These are phyloP conservation scores for Xestoiulus laeticollis DNA, from an alignment of 2,888 invertebrate species.

Conservation along the genomic window DNA sequence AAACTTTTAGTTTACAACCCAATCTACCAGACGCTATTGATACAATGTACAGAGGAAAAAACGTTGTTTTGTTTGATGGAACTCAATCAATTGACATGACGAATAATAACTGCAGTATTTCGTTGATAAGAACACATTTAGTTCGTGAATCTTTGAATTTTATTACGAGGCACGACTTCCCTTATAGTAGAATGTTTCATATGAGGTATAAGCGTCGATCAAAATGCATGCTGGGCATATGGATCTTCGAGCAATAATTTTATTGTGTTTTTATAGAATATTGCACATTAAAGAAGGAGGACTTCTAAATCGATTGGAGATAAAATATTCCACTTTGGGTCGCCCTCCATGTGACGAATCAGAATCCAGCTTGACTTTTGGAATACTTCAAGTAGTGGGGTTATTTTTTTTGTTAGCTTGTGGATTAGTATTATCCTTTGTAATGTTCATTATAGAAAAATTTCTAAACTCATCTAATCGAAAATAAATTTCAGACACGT, in stretches of 20 bases:
- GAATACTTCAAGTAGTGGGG: conserved; percentile 17
- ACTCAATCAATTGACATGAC: neutral
- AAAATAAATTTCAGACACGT: neutral
- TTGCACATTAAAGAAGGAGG: neutral
- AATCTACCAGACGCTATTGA: neutral
- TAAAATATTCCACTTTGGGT: neutral
- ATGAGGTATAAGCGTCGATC: neutral
- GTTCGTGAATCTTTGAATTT: neutral
- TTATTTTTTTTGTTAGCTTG: neutral
- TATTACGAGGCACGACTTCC: neutral
- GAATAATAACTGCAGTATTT: conserved; percentile 14
- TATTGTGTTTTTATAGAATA: neutral
- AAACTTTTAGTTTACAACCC: neutral
- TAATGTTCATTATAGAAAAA: neutral
- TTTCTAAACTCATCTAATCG: neutral
- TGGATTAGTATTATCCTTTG: neutral
- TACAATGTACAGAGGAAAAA: neutral
- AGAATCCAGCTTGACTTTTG: neutral
- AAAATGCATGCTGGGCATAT: neutral
- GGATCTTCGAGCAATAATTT: neutral
- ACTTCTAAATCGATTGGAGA: neutral
- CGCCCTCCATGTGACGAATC: neutral
- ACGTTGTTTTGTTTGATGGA: neutral
- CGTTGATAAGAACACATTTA: neutral
- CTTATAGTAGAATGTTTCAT: neutral